Conservation (phyloP, 2,113 vertebrate genomes). For the Pycnonotus jocosus region DNA sequence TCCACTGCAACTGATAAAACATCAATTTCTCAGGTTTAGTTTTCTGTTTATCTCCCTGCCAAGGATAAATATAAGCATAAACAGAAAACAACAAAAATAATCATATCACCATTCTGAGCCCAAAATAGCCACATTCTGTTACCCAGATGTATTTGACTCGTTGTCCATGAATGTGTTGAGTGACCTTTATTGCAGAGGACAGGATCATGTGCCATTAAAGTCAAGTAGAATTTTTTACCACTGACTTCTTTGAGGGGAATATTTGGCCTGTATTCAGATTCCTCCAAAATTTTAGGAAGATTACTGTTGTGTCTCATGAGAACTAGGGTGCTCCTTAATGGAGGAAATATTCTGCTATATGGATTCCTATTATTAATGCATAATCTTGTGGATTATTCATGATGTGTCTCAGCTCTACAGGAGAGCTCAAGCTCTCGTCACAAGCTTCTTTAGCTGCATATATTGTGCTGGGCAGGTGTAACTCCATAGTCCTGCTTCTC, state of each 20-base stretch:
- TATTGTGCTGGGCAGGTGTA: neutral
- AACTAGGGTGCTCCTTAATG: neutral
- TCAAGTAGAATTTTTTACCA: neutral
- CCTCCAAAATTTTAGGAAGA: neutral
- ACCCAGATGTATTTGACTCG: neutral
- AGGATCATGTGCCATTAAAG: neutral
- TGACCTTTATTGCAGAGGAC: neutral
- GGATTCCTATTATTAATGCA: neutral
- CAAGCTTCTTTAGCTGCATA: neutral
- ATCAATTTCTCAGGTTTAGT: neutral
- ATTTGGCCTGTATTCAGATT: neutral
- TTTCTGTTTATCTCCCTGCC: neutral
- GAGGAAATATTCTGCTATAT: neutral
- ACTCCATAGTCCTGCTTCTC: neutral
- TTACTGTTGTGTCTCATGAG: neutral
- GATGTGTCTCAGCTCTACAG: neutral
- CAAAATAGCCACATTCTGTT: neutral
- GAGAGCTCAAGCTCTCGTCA: neutral
- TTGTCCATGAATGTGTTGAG: neutral
- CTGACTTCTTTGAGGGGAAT: neutral
- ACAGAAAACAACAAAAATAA: neutral
- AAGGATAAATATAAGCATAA: neutral
- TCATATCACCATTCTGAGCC: neutral
- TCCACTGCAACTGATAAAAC: neutral
- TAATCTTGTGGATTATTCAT: neutral